Percentiles rank a stretch among this genome's conserved stretches.
phyloP scores from a whole-genome alignment of 1,140 invertebrate genomes.

The Polyergus mexicanus region DNA sequence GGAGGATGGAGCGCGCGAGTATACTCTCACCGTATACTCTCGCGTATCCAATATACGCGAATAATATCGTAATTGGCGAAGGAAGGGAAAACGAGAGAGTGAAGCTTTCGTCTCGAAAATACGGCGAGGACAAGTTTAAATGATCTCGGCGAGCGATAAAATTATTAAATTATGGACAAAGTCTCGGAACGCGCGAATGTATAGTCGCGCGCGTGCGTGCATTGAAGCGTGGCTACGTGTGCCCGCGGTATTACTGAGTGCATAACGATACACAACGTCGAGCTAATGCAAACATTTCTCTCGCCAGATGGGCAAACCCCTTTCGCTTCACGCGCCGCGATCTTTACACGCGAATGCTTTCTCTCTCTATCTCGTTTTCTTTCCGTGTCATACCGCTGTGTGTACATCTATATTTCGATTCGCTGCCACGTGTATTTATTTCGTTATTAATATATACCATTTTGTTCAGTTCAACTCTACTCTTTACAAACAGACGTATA shows the following conservation, averaged over 20 bases:
- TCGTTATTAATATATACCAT: not conserved
- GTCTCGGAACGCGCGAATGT: slow-evolving; percentile 37
- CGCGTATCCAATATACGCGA: not conserved
- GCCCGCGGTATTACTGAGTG: slow-evolving; percentile 72
- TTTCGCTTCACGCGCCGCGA: slow-evolving; percentile 66
- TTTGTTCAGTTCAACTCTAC: not conserved
- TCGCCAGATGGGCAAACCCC: slow-evolving; percentile 58
- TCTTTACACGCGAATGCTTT: slow-evolving; percentile 41
- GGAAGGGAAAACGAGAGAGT: slow-evolving; percentile 13
- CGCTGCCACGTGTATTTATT: slow-evolving; percentile 11
- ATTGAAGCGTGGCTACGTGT: slow-evolving; percentile 45
- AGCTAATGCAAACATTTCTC: slow-evolving; percentile 77
- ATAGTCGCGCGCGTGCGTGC: slow-evolving; percentile 30
- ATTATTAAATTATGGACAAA: slow-evolving; percentile 78
- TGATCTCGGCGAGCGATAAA: slow-evolving; percentile 54
- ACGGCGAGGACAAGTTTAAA: slow-evolving; percentile 59
- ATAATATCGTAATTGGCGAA: slow-evolving; percentile 11
- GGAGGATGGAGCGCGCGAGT: not conserved
- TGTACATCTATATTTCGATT: slow-evolving; percentile 32
- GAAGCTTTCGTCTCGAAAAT: slow-evolving; percentile 33
- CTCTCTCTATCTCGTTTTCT: slow-evolving; percentile 11
- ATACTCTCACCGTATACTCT: not conserved
- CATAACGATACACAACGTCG: slow-evolving; percentile 51
- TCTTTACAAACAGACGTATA: not conserved
- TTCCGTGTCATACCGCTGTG: slow-evolving; percentile 1